phyloP scores from a whole-genome alignment of 2,113 vertebrate species.

The Cynopterus brachyotis region DNA sequence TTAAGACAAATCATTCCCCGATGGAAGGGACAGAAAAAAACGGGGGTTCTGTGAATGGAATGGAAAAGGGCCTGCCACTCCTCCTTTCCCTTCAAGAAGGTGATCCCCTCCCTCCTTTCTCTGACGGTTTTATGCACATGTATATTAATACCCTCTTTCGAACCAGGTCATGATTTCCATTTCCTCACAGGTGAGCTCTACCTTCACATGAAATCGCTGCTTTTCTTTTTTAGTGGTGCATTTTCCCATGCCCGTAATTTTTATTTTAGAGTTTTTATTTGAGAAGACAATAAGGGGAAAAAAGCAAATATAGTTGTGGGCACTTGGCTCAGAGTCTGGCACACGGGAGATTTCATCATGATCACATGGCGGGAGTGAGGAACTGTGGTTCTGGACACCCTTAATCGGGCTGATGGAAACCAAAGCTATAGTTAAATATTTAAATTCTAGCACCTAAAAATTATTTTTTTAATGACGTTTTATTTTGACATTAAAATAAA shows the following conservation, averaged over 20 bases:
- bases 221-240: neutral
- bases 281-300: accelerated
- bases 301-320: neutral
- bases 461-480: neutral
- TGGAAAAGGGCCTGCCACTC: neutral
- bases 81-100: neutral
- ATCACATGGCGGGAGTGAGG: accelerated
- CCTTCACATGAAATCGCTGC: neutral
- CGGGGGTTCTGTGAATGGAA: neutral
- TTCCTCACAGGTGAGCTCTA: neutral
- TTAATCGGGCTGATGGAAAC: neutral
- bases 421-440: neutral
- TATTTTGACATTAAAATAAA: neutral
- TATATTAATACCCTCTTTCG: neutral
- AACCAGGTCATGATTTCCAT: neutral
- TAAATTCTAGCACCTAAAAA: neutral
- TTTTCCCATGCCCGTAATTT: neutral
- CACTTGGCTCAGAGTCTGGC: neutral
- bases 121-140: neutral
- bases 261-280: neutral
- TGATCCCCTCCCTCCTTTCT: neutral
- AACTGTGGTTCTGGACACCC: neutral
- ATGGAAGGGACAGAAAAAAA: neutral
- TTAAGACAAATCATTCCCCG: neutral
- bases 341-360: neutral